Base-by-base conservation (phyloP, 2,888 invertebrate species). In the Ommatoiulus sabulosus region DNA sequence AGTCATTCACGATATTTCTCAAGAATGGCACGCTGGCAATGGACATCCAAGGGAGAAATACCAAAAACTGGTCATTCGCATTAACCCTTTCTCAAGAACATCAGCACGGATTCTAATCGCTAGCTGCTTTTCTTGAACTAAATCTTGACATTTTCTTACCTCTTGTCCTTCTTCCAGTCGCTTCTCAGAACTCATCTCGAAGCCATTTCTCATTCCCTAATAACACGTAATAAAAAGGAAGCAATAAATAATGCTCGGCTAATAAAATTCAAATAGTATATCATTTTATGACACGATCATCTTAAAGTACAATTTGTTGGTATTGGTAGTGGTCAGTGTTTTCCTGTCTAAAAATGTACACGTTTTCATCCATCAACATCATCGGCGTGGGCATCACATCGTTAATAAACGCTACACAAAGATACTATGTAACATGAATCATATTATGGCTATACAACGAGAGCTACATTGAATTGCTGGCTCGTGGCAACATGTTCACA, bases 211-310 rank as follows among this genome's bases (percentile, higher is more conserved):
- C 20, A n/a, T 63, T 63, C 63, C 63, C 63, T 20, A 63, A 63
- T 63, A 63, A 20, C 24, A 72, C 10, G 7, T 24, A 72, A 72
- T 72, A 72, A 72, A 48, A 72, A 24, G 72, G 7, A n/a, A 35
- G 35, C 35, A 35, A 35, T 35, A 35, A 35, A 35, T 35, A 35
- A 35, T 35, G 35, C 35, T 35, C 35, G 35, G 24, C 72, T 24
- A 20, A 72, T 72, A 72, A 72, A 72, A 72, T 72, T 72, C 72
- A 72, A 72, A 72, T 72, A 72, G 72, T 72, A 72, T 72, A 72
- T 72, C 72, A 72, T 72, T 72, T 72, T 72, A 72, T 72, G 72
- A 72, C 72, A 72, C 72, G 24, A 72, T 72, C 72, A 72, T 72
- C 24, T 63, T 52, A 24, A 72, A 72, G 72, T 72, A 72, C 72